phyloP scores from a whole-genome alignment of 2,797 vertebrate species.

The Squalus acanthias region DNA sequence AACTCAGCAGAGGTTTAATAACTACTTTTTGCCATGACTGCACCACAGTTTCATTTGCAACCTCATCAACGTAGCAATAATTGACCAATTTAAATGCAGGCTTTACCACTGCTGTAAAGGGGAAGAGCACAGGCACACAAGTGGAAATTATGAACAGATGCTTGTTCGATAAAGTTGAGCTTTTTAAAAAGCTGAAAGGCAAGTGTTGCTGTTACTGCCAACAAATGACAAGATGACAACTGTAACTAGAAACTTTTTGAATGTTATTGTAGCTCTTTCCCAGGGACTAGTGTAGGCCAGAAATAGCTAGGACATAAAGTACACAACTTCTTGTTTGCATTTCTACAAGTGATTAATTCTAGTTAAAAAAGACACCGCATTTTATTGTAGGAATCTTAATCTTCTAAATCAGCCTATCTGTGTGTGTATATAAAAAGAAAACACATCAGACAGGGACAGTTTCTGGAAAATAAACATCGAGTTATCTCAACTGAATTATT shows the following conservation, averaged over 20 bases:
- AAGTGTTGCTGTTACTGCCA: neutral
- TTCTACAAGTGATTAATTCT: neutral
- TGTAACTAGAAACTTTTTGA: neutral
- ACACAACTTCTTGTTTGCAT: neutral
- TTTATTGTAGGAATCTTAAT: neutral
- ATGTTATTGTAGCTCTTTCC: neutral
- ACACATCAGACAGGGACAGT: conserved; percentile 1
- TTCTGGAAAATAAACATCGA: neutral
- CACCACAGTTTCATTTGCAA: conserved; percentile 26
- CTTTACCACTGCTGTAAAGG: neutral
- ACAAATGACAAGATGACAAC: neutral
- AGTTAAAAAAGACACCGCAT: neutral
- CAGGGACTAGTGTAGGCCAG: too few relatives aligned
- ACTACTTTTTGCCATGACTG: neutral
- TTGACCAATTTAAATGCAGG: conserved; percentile 33
- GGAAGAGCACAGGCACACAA: neutral
- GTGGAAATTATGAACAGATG: neutral
- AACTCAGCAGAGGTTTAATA: conserved; percentile 8
- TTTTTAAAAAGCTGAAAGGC: neutral
- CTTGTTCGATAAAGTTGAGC: neutral
- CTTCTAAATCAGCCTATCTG: neutral
- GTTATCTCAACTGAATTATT: neutral
- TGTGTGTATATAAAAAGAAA: conserved; percentile 40
- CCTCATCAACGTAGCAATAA: conserved; percentile 1
- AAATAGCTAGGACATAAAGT: neutral